Conservation (phyloP, 2,888 invertebrate genomes). For the Himalopsyche anomala region DNA sequence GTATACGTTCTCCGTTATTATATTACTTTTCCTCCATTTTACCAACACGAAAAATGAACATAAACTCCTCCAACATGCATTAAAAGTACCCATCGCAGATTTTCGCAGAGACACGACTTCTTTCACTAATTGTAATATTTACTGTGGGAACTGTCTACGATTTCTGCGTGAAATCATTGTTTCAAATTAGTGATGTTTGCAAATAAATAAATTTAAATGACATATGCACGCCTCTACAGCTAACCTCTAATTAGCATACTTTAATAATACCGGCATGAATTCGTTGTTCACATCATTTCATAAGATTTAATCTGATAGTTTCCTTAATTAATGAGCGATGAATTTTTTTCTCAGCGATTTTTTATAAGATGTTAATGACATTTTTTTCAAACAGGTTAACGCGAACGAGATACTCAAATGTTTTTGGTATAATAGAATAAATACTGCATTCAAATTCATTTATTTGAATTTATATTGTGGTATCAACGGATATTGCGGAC, state of each 20-base stretch:
- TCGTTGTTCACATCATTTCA: not conserved
- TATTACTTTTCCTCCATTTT: too few species aligned
- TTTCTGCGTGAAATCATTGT: conserved; percentile 54
- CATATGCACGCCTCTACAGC: not conserved
- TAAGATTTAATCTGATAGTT: not conserved
- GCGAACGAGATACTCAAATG: not conserved
- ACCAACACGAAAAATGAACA: not conserved
- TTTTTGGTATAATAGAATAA: not conserved
- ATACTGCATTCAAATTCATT: too few species aligned
- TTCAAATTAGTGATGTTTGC: not conserved
- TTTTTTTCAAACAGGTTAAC: conserved; percentile 11
- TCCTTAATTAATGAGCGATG: not conserved
- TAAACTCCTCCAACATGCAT: not conserved
- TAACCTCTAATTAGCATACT: conserved; percentile 15
- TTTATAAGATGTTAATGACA: conserved; percentile 1
- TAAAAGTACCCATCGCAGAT: not conserved
- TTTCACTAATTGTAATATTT: not conserved
- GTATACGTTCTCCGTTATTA: too few species aligned
- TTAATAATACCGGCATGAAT: not conserved
- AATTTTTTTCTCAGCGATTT: not conserved
- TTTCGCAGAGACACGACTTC: not conserved
- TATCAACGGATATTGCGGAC: too few species aligned
- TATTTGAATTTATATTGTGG: too few species aligned
- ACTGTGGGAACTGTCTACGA: conserved; percentile 53
- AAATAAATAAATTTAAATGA: conserved; percentile 15